Conservation (phyloP, 2,888 invertebrate species). For the Cotesia congregata region DNA sequence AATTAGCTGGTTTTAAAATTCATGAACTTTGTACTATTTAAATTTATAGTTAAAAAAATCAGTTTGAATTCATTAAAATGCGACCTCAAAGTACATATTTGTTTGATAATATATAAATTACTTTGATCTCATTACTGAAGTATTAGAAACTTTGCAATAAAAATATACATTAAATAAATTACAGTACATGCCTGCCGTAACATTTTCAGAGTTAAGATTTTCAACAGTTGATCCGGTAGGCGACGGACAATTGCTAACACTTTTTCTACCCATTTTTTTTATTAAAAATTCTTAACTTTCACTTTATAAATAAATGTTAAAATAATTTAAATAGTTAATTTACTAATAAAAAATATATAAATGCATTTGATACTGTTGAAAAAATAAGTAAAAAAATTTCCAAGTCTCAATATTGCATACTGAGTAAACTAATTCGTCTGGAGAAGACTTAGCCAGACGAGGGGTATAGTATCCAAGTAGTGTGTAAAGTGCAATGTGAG, state of each 20-base stretch:
- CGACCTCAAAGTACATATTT: background rate
- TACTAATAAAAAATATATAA: too few relatives aligned
- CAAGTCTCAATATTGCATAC: background rate
- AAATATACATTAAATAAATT: background rate
- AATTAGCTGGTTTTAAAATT: background rate
- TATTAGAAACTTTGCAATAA: background rate
- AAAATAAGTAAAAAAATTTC: background rate
- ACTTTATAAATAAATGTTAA: background rate
- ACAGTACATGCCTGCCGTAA: slow-evolving; percentile 28
- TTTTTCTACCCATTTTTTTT: slow-evolving; percentile 29
- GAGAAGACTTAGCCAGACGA: background rate
- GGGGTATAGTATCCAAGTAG: background rate
- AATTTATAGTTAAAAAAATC: slow-evolving; percentile 2
- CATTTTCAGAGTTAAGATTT: slow-evolving; percentile 1
- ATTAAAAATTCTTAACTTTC: background rate
- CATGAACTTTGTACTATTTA: slow-evolving; percentile 17
- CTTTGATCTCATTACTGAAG: background rate
- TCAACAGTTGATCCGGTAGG: background rate
- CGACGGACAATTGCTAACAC: background rate
- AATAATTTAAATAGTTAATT: too few relatives aligned
- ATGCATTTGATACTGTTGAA: too few relatives aligned
- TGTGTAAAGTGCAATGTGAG: background rate
- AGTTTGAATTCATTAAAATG: slow-evolving; percentile 9
- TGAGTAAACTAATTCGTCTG: background rate
- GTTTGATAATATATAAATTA: background rate